phyloP scores from a whole-genome alignment of 2,888 invertebrate genomes.

The Dioctria linearis region DNA sequence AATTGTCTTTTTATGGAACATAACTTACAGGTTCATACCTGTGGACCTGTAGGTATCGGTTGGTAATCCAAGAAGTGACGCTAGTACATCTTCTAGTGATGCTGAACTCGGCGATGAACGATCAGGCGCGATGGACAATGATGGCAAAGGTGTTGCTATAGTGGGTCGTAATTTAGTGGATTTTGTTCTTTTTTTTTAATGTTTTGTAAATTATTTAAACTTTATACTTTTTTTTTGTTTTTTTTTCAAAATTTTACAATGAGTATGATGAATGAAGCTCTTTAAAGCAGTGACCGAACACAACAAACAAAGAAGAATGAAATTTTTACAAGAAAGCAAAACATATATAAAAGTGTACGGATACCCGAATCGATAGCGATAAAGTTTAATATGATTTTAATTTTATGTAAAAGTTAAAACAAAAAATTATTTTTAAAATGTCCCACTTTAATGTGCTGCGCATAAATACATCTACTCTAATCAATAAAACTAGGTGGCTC shows the following conservation, averaged over 20 bases:
- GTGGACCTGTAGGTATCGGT: slow-evolving; percentile 83
- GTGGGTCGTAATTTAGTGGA: slow-evolving; percentile 45
- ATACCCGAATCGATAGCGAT: too few relatives aligned
- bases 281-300: slow-evolving; percentile 39
- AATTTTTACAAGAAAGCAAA: slow-evolving; percentile 39
- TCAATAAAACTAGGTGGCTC: too few relatives aligned
- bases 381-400: too few relatives aligned
- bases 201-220: not conserved
- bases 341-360: slow-evolving; percentile 36
- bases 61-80: slow-evolving; percentile 91
- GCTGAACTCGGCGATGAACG: slow-evolving; percentile 85
- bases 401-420: too few relatives aligned
- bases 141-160: slow-evolving; percentile 56
- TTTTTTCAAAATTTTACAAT: not conserved
- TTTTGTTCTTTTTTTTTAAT: slow-evolving; percentile 10
- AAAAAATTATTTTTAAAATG: too few relatives aligned
- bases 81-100: slow-evolving; percentile 93
- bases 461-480: too few relatives aligned
- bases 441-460: too few relatives aligned
- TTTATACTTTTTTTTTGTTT: slow-evolving; percentile 5
- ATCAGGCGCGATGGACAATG: slow-evolving; percentile 70
- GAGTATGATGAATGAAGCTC: slow-evolving; percentile 23
- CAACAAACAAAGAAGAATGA: slow-evolving; percentile 28
- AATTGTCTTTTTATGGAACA: slow-evolving; percentile 68
- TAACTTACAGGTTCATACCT: slow-evolving; percentile 84